phyloP scores from a whole-genome alignment of 2,797 vertebrate genomes.

The Megalops cyprinoides region DNA sequence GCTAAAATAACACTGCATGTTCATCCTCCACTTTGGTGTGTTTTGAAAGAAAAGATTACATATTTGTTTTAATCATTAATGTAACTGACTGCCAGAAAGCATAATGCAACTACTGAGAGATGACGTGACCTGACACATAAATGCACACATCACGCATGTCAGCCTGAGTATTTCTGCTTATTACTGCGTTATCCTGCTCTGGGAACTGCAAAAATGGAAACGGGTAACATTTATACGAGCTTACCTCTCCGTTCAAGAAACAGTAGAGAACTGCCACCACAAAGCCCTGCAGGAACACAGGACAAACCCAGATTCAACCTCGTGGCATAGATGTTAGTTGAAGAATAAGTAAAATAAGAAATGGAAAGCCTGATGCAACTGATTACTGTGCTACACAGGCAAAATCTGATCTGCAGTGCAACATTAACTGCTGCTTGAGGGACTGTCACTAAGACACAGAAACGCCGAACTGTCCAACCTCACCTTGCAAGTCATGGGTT shows the following conservation, averaged over 20 bases:
- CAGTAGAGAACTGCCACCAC: constrained; percentile 98
- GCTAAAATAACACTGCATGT: background rate
- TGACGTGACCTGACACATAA: background rate
- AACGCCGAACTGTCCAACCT: no score
- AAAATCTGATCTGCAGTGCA: no score
- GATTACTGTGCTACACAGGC: no score
- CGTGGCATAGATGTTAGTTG: no score
- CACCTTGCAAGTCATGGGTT: no score
- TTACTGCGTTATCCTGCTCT: background rate
- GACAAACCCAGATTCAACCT: no score
- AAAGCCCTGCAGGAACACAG: constrained; percentile 81
- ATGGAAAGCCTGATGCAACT: no score
- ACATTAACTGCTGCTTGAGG: no score
- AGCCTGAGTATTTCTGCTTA: background rate
- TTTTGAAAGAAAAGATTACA: no score
- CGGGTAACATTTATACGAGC: constrained; percentile 47
- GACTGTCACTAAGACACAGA: no score
- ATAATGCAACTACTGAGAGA: background rate
- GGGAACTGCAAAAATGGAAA: background rate
- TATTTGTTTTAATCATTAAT: background rate
- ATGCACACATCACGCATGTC: background rate
- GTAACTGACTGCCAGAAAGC: background rate
- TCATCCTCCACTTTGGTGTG: no score
- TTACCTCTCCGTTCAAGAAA: constrained; percentile 98
- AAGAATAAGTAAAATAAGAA: no score